Evolutionary conservation across 2,797 vertebrate species (phyloP).

Genomic region (Amazona ochrocephala): DNA sequence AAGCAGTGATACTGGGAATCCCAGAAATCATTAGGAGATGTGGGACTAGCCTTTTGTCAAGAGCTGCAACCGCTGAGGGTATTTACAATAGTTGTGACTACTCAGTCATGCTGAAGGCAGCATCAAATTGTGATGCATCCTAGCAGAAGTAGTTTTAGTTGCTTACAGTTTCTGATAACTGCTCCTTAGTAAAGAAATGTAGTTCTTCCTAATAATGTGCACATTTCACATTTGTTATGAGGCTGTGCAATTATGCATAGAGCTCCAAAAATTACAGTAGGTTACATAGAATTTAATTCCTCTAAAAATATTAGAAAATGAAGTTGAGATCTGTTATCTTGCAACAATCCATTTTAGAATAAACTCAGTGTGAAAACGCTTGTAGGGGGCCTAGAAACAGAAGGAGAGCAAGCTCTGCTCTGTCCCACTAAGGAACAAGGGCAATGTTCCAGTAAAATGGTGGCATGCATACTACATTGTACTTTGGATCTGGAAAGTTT

Average conservation of each 20-base stretch:
- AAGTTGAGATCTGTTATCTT: background rate
- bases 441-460: background rate
- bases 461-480: background rate
- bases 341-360: background rate
- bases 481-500: background rate
- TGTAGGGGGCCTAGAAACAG: background rate
- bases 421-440: background rate
- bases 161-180: background rate
- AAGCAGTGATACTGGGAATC: background rate
- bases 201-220: background rate
- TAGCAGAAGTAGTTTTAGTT: background rate
- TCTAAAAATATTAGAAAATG: background rate
- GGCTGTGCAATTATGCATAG: background rate
- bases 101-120: background rate
- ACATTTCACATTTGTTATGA: background rate
- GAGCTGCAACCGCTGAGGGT: background rate
- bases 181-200: background rate
- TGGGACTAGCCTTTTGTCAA: background rate
- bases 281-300: background rate
- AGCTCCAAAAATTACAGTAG: background rate
- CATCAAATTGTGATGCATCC: background rate
- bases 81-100: background rate
- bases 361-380: background rate
- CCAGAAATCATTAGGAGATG: background rate
- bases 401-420: background rate